Evolutionary conservation across 2,113 vertebrate species (phyloP), one percentile per base, ranked within the genome.

Genomic region (Toxotes chatareus): DNA sequence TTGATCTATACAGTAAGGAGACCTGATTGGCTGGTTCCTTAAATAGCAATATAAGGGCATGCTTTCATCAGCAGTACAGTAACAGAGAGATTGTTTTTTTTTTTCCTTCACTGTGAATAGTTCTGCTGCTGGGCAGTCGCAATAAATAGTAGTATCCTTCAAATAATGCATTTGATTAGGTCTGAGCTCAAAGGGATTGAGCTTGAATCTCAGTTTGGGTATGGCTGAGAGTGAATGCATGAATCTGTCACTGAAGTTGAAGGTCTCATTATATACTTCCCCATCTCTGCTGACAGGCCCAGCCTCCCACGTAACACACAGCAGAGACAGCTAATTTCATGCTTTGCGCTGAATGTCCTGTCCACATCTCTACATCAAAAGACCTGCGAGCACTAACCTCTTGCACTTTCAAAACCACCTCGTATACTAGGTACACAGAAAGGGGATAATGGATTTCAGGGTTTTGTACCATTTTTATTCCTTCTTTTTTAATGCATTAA

Each of bases 281-380:
- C 59, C 53, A 60, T 76, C 38, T 47, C 59, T 64, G 68, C 76
- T 85, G 70, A 84, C 74, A 47, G 59, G 66, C 61, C 34, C 32
- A 53, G 55, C 74, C 27, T 66, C 32, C 27, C 36, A 14, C 67
- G 44, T 76, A n/a, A n/a, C 62, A 49, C 46, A 59, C 12, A 71
- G 59, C 19, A 38, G 40, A 64, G 73, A 56, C 38, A 40, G 72
- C 36, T 74, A 31, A 92, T 88, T 83, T 82, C 46, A 88, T 66
- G 55, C 49, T 44, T 76, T 47, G 55, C 23, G 38, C 19, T 4
- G 7, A 69, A 73, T 80, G 27, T 57, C 46, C 53, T 55, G 42
- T 53, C 47, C 65, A 60, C 57, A 67, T 82, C 17, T 31, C 14
- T 40, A 32, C 55, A 71, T 67, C 46, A 67, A 76, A 80, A 64